Percentiles rank a stretch among this genome's conserved stretches.
Conservation (phyloP, 2,888 invertebrate genomes). For the Noctua janthe region DNA sequence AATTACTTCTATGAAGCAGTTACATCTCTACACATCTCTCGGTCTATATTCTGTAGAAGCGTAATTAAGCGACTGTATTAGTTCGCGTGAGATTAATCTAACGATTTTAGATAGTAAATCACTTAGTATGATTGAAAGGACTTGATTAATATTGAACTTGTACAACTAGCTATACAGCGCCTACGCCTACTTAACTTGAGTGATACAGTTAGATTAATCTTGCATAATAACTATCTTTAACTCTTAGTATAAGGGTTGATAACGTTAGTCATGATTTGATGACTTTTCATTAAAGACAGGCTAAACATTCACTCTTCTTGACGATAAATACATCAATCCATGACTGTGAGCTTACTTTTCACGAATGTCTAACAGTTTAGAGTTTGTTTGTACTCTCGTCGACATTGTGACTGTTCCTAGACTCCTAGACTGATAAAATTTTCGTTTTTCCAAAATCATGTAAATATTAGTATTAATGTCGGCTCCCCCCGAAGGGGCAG, state of each 20-base stretch:
- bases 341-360: not conserved
- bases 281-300: not conserved
- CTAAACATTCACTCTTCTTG: not conserved
- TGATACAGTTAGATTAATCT: conserved; percentile 6
- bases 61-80: conserved; percentile 80
- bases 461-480: no score
- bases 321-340: not conserved
- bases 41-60: conserved; percentile 54
- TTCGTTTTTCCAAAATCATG: no score
- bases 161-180: conserved; percentile 31
- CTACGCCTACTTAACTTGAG: conserved; percentile 17
- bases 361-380: not conserved
- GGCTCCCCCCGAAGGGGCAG: no score
- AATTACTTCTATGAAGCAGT: not conserved
- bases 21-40: conserved; percentile 33
- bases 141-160: conserved; percentile 75
- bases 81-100: conserved; percentile 81
- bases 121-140: conserved; percentile 78
- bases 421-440: no score
- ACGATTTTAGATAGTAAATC: conserved; percentile 81
- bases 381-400: no score
- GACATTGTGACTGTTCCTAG: no score
- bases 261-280: not conserved
- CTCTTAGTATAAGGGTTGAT: not conserved
- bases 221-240: conserved; percentile 25